phyloP scores from a whole-genome alignment of 1,140 invertebrate species.

The Drosophila pseudoananassae region DNA sequence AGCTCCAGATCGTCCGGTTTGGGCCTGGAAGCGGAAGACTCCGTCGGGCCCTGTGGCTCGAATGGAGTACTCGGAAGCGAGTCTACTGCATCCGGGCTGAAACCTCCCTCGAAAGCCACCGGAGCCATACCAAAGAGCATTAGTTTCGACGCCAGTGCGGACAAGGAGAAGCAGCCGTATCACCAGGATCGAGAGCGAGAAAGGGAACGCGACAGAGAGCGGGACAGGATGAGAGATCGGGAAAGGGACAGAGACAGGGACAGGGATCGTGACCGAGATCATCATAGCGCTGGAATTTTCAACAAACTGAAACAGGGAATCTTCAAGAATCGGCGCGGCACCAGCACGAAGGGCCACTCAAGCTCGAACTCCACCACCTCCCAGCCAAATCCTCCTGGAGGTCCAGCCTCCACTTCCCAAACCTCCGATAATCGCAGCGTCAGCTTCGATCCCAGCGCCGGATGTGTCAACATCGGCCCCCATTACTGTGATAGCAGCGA shows the following conservation, averaged over 20 bases:
- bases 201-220: conserved; percentile 24
- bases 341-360: conserved; percentile 67
- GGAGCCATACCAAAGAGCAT: conserved; percentile 96
- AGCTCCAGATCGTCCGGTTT: background rate
- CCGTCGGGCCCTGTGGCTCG: background rate
- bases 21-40: conserved; percentile 1
- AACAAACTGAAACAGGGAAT: conserved; percentile 87
- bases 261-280: conserved; percentile 26
- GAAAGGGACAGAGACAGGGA: conserved; percentile 37
- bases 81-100: conserved; percentile 55
- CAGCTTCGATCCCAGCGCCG: conserved; percentile 70
- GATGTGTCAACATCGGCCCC: conserved; percentile 40
- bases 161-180: conserved; percentile 85
- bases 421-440: conserved; percentile 48
- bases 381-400: background rate
- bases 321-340: conserved; percentile 87
- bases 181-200: conserved; percentile 26
- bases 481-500: conserved; percentile 86
- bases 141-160: conserved; percentile 95
- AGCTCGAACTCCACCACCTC: conserved; percentile 32
- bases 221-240: conserved; percentile 56
- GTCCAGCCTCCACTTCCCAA: conserved; percentile 1
- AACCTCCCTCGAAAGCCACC: conserved; percentile 87
- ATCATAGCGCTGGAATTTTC: conserved; percentile 86
- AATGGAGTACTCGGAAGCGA: background rate